These are phyloP conservation scores for Pedicia rivosa DNA, from an alignment of 2,888 invertebrate species.

Conservation along the genomic window DNA sequence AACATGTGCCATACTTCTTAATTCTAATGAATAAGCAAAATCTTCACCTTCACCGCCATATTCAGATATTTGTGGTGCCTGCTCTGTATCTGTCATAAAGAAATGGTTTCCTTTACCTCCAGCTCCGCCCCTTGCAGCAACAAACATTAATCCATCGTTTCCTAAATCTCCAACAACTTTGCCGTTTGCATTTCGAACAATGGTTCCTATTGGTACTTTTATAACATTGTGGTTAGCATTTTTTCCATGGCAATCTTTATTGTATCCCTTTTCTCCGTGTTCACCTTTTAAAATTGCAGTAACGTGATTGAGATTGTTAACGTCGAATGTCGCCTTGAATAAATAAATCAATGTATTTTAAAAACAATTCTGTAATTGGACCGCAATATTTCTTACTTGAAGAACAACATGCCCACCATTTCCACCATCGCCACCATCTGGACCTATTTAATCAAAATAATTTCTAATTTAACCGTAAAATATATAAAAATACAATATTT, in stretches of 20 bases:
- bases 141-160: constrained; percentile 56
- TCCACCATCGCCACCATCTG: constrained; percentile 95
- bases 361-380: too few relatives aligned
- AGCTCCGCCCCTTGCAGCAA: constrained; percentile 88
- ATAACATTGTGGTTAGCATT: constrained; percentile 54
- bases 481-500: too few relatives aligned
- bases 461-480: too few relatives aligned
- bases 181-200: constrained; percentile 41
- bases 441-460: too few relatives aligned
- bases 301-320: constrained; percentile 56
- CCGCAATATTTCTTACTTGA: too few relatives aligned
- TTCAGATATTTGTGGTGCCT: constrained; percentile 75
- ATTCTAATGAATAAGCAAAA: constrained; percentile 55
- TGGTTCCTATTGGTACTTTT: constrained; percentile 70
- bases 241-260: constrained; percentile 68
- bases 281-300: constrained; percentile 41
- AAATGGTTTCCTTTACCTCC: constrained; percentile 93
- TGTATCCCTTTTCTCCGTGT: constrained; percentile 54
- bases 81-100: constrained; percentile 63
- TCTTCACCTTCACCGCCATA: constrained; percentile 73
- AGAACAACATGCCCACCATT: constrained; percentile 90
- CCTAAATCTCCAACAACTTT: constrained; percentile 49
- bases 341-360: too few relatives aligned
- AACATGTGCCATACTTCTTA: constrained; percentile 85
- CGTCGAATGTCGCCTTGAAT: constrained; percentile 48